phyloP scores from a whole-genome alignment of 2,888 invertebrate species.

The Hetaerina titia region DNA sequence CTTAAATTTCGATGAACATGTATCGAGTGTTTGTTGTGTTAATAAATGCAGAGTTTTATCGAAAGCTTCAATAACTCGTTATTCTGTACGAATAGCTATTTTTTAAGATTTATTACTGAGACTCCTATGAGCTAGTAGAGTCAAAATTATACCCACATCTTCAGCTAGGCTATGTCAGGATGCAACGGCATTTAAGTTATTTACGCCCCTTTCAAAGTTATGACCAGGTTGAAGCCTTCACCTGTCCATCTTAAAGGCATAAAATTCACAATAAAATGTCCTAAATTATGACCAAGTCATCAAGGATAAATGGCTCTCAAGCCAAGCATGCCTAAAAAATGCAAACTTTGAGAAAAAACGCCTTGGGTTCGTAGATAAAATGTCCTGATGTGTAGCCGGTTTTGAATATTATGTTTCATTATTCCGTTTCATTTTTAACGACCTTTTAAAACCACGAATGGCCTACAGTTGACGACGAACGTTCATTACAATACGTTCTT shows the following conservation, averaged over 20 bases:
- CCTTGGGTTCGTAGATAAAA: neutral
- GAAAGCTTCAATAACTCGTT: no score
- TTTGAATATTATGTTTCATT: neutral
- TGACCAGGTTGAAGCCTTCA: neutral
- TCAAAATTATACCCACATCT: no score
- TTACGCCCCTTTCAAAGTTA: neutral
- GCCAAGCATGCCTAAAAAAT: neutral
- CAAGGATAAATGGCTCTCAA: neutral
- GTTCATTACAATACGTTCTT: neutral
- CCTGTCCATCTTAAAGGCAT: neutral
- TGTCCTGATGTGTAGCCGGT: neutral
- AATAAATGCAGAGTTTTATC: no score
- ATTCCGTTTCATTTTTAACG: neutral
- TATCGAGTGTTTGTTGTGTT: no score
- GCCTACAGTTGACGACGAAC: neutral
- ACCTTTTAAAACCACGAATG: neutral
- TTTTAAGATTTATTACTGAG: no score
- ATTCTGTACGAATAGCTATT: no score
- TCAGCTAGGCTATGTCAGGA: neutral
- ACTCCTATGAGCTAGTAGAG: no score
- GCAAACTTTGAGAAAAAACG: neutral
- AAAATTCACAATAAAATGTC: neutral
- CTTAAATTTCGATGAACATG: no score
- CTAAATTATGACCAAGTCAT: neutral
- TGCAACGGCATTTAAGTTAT: neutral